Evolutionary conservation across 2,888 invertebrate species (phyloP).

Genomic region (Cylloceria caligata): DNA sequence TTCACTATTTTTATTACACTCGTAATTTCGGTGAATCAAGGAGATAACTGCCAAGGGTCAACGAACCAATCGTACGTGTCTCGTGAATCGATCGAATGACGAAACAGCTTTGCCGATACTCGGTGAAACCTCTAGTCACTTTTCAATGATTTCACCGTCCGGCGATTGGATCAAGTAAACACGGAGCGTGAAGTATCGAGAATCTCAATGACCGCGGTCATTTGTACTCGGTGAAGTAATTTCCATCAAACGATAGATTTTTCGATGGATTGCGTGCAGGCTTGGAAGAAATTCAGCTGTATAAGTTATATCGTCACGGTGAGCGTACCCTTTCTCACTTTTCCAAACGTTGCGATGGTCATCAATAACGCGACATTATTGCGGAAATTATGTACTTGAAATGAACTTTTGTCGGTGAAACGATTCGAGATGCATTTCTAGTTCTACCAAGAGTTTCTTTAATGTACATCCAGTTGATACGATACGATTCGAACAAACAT

Average conservation of each 20-base stretch:
- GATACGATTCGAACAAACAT: too few species aligned
- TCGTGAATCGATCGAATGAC: conserved; percentile 26
- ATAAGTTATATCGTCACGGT: not conserved
- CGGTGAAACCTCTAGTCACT: conserved; percentile 43
- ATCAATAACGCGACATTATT: not conserved
- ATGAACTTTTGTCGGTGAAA: not conserved
- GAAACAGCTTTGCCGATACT: conserved; percentile 29
- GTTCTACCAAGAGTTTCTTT: too few species aligned
- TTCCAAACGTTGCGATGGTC: not conserved
- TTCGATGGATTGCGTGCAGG: not conserved
- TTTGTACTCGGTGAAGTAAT: conserved; percentile 40
- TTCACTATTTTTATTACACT: not conserved
- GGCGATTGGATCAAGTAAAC: conserved; percentile 31
- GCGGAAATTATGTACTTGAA: not conserved
- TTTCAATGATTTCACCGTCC: conserved; percentile 39
- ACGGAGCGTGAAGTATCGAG: conserved; percentile 44
- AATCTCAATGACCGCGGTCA: conserved; percentile 38
- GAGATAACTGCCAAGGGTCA: not conserved
- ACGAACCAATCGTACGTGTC: conserved; percentile 18
- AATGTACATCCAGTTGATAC: too few species aligned
- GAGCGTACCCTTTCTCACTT: not conserved
- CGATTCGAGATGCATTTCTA: too few species aligned
- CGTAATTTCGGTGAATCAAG: not conserved
- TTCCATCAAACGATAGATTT: conserved; percentile 43
- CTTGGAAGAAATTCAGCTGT: not conserved